Base-by-base conservation (phyloP, 2,888 invertebrate species). In the Invenusta paracnida region DNA sequence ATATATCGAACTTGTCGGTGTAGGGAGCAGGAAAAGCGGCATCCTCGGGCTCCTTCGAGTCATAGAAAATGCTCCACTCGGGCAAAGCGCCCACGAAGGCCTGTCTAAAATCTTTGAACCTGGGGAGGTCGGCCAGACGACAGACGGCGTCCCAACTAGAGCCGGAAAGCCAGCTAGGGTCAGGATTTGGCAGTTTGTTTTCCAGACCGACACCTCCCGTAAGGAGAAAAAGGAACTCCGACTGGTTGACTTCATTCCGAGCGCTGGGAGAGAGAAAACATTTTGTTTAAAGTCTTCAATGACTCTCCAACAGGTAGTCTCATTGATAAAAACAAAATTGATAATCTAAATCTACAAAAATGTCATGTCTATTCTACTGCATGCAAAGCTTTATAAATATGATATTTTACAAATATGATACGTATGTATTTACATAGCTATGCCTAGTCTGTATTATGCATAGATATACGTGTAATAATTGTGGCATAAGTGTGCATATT, bases 141-240 rank as follows among this genome's bases (percentile, higher is more conserved):
- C 94, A 93, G 88, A 96, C 92, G 89, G 95, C 95, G 87, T 94
- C 94, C 97, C 97, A 97, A 89, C 93, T 93, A 91, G 94, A 94
- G 86, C 94, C 94, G 2, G 93, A 93, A 82, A 96, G 91, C 95
- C 95, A 95, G 11, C 93, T 91, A 11, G 92, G 88, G 30, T 92
- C 93, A 0, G 95, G 94, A 90, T 95, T 95, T 87, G 93, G 92
- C 0, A 92, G 90, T 90, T 94, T 94, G 89, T 94, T 94, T 85
- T 94, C 92, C 81, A 94, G 93, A 85, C 94, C 93, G 13, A 92
- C 89, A 31, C 95, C 95, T 13, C 92, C 92, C n/a, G 92, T 92
- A 87, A 93, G 89, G 88, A 93, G 91, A 88, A 92, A 92, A 89
- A 91, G 90, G 88, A 92, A 91, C 89, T 92, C 92, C 1, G 94